A percentile compares a stretch with the other conserved stretches of the same genome.
Evolutionary conservation across 2,113 vertebrate genomes (phyloP).

Genomic region (Clarias macrocephalus): DNA sequence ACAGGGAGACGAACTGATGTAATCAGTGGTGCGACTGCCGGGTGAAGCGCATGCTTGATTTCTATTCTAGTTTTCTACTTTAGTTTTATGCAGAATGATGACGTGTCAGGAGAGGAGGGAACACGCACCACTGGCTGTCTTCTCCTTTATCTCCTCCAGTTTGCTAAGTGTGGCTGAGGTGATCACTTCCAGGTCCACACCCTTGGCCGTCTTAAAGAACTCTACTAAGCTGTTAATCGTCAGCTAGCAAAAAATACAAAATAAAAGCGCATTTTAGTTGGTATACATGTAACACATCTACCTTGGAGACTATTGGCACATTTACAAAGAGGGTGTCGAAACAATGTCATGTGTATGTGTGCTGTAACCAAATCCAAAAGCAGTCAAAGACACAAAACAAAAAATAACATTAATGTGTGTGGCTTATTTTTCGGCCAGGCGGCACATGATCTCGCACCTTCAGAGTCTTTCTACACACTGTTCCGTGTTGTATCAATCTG

Average conservation of each 20-base stretch:
- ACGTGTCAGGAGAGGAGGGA: neutral
- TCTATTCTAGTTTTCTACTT: neutral
- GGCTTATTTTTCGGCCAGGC: no score
- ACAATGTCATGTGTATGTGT: no score
- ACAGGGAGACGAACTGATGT: neutral
- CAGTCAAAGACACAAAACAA: no score
- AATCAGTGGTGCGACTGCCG: neutral
- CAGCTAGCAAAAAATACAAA: slow-evolving; percentile 66
- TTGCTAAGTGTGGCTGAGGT: slow-evolving; percentile 91
- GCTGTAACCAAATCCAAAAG: no score
- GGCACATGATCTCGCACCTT: neutral
- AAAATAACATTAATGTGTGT: no score
- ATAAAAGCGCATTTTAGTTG: neutral
- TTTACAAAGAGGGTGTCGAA: no score
- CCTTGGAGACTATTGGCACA: neutral
- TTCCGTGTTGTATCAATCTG: neutral
- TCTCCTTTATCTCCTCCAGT: slow-evolving; percentile 95
- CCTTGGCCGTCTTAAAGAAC: slow-evolving; percentile 85
- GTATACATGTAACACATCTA: neutral
- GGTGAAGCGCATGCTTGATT: neutral
- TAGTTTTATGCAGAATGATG: neutral
- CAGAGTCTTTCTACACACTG: neutral
- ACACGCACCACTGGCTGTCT: slow-evolving; percentile 82
- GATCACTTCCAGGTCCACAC: slow-evolving; percentile 87
- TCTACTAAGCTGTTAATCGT: slow-evolving; percentile 89